A percentile compares a stretch with the other conserved stretches of the same genome.
Evolutionary conservation across 2,113 vertebrate species (phyloP).

Genomic region (Fulica atra): DNA sequence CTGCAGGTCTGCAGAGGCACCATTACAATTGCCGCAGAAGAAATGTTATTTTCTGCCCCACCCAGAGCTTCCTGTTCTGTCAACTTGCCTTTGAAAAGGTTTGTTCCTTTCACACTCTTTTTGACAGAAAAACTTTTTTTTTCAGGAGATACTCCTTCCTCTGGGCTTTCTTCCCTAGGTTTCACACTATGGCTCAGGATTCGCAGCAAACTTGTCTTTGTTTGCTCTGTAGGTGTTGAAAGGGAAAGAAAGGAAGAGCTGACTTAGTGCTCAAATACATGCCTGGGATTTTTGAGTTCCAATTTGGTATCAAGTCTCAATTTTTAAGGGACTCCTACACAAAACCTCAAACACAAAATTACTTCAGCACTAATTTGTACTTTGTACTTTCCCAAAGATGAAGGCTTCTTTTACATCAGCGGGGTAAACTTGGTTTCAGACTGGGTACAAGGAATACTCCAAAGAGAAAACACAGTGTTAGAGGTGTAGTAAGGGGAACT

Average conservation of each 20-base stretch:
- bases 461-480: background rate
- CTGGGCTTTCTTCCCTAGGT: background rate
- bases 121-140: conserved; percentile 7
- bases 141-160: conserved; percentile 34
- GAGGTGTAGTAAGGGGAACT: background rate
- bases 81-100: conserved; percentile 56
- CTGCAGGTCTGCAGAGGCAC: background rate
- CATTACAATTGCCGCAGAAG: background rate
- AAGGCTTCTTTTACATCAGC: background rate
- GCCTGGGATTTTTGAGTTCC: background rate
- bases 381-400: background rate
- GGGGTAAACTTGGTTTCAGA: background rate
- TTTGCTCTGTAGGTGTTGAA: conserved; percentile 70
- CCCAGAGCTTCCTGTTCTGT: background rate
- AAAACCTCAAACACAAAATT: background rate
- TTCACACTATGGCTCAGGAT: conserved; percentile 26
- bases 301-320: background rate
- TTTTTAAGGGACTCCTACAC: background rate
- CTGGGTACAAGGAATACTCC: background rate
- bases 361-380: background rate
- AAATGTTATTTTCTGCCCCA: background rate
- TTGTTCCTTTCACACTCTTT: background rate
- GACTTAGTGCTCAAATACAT: background rate
- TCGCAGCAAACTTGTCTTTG: conserved; percentile 74
- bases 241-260: background rate